Base-by-base conservation (phyloP, 2,888 invertebrate genomes). In the Diarsia brunnea region DNA sequence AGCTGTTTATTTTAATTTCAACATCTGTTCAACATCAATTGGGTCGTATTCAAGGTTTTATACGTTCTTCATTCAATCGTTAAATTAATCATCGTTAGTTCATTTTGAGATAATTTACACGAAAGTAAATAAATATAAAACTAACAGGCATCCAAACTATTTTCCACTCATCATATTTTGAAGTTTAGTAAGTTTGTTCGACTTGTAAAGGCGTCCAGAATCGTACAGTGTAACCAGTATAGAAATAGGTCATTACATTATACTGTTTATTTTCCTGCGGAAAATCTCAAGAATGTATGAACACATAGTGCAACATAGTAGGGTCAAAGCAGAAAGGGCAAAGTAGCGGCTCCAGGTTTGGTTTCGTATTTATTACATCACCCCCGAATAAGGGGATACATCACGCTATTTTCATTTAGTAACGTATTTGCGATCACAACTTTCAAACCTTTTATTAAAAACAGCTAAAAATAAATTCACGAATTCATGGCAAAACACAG, bases 1-100 rank as follows among this genome's bases (percentile, higher is more conserved):
- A 38, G 4, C 5, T 67, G 77, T 60, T 76, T 75, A 43, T 76
- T 76, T 77, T 47, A 68, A 75, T 51, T 27, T 38, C n/a, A 68
- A 47, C 82, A 79, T 64, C 64, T 79, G 79, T 43, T 82, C n/a
- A 43, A 27, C 51, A 51, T 82, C 68, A 55, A 12, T 60, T 55
- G 21, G 4, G 1, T 66, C 14, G 43, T 45, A 21, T 81, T 53
- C 81, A 81, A 81, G 81, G 81, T 58, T 78, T 65, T 27, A 63
- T 61, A 45, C 1, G 19, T 55, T 76, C 45, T 68, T 64, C 45
- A 81, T 67, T 63, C 53, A 31, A 10, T 49, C 19, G 27, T 65
- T 53, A 80, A 72, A 78, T 47, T 19, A 60, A 47, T 73, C 51
- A 63, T 31, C 21, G 55, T 1, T 16, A 4, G 12, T 31, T 45